Conservation (phyloP, 2,797 vertebrate species). For the Erethizon dorsatum region DNA sequence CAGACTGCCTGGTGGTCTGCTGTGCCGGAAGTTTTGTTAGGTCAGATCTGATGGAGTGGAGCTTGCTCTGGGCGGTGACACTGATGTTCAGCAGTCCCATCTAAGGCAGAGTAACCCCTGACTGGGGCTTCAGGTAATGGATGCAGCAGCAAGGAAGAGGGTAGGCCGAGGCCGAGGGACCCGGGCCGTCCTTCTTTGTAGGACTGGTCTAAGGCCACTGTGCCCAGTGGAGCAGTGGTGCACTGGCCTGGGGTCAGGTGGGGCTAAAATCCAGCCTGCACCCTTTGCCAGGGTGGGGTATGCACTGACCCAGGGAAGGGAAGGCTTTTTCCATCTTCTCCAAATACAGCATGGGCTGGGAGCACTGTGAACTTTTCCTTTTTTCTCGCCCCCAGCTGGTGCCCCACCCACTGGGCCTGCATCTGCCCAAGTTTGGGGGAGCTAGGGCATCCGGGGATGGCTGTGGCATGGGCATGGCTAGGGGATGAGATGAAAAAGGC, state of each 20-base stretch:
- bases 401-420: neutral
- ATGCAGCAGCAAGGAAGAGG: neutral
- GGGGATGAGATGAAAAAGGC: neutral
- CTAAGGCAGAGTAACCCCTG: neutral
- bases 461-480: neutral
- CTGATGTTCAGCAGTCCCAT: neutral
- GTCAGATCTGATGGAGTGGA: neutral
- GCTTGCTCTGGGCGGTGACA: neutral
- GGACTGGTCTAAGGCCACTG: neutral
- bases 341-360: neutral
- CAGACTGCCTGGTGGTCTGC: neutral
- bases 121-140: neutral
- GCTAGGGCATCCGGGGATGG: neutral
- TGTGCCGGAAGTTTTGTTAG: neutral
- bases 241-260: neutral
- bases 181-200: neutral
- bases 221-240: neutral
- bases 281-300: neutral
- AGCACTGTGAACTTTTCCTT: neutral
- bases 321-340: neutral
- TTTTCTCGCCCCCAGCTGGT: neutral
- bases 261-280: neutral
- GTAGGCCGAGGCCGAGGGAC: neutral
- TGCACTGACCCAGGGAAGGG: neutral
- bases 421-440: neutral